Evolutionary conservation across 2,888 invertebrate genomes (phyloP).

Genomic region (Rhingia rostrata): DNA sequence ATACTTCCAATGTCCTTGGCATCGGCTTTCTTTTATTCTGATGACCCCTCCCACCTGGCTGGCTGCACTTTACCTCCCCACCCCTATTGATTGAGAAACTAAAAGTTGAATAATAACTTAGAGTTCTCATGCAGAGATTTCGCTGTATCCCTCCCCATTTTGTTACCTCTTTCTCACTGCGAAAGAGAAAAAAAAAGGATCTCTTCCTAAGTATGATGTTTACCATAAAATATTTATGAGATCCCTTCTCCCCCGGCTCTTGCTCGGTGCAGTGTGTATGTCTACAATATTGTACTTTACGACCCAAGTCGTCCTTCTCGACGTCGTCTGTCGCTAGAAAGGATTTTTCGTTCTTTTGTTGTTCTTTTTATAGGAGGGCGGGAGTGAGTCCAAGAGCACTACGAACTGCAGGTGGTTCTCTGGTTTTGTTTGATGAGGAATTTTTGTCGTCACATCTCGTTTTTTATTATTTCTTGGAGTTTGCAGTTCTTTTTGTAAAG

Average conservation of each 20-base stretch:
- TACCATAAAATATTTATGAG: slow-evolving; percentile 72
- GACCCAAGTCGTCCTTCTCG: not conserved
- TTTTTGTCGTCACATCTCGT: slow-evolving; percentile 6
- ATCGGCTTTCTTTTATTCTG: not conserved
- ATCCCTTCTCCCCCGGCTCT: slow-evolving; percentile 17
- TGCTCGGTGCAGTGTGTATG: slow-evolving; percentile 12
- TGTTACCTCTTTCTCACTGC: not conserved
- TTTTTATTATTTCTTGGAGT: slow-evolving; percentile 20
- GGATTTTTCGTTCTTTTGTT: slow-evolving; percentile 48
- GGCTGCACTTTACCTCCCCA: not conserved
- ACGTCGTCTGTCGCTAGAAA: slow-evolving; percentile 37
- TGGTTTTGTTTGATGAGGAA: slow-evolving; percentile 37
- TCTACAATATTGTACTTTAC: slow-evolving; percentile 28
- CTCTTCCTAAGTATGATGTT: slow-evolving; percentile 58
- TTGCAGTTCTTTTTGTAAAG: slow-evolving; percentile 28
- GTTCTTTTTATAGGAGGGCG: slow-evolving; percentile 1
- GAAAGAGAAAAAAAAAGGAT: slow-evolving; percentile 34
- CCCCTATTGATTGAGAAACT: slow-evolving; percentile 67
- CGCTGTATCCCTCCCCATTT: not conserved
- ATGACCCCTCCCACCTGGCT: slow-evolving; percentile 45
- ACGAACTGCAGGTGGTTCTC: slow-evolving; percentile 67
- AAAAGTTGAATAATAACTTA: slow-evolving; percentile 67
- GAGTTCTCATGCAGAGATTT: slow-evolving; percentile 26
- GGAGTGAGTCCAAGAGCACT: slow-evolving; percentile 43
- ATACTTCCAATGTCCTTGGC: not conserved